Base-by-base conservation (phyloP, 2,888 invertebrate genomes). In the Suillia variegata region DNA sequence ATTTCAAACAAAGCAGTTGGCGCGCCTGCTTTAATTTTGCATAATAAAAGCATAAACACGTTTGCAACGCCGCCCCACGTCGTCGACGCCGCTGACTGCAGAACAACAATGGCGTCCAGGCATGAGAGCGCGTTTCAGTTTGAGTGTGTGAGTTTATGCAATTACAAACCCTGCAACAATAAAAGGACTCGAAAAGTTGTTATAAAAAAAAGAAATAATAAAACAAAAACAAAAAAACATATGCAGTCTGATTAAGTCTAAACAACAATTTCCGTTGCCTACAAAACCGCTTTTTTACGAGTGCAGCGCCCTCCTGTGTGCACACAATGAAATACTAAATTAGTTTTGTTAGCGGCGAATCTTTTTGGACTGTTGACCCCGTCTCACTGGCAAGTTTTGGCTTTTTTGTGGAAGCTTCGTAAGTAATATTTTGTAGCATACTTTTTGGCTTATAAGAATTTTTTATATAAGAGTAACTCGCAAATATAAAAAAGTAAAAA, bases 11-110 rank as follows among this genome's bases (percentile, higher is more conserved):
- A 13, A 31, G 15, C 31, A 53, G 4, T 22, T 22, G 54, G 15
- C 18, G 26, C 26, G 47, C 26, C 17, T 54, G 13, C 33, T 20
- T 20, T 12, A 17, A 1, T 18, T 55, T 56, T 60, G 60, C 63
- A 61, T 63, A 61, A 61, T 61, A 58, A 63, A 61, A 54, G 54
- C 56, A 61, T 61, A 61, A 63, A 56, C 63, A 61, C 58, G 54
- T 61, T 58, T 10, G 52, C 58, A 54, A 47, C 47, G 47, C 22
- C 26, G 26, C 13, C 24, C n/a, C 21, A 5, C 17, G 17, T 13
- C 13, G 42, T 22, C 13, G n/a, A n/a, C n/a, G n/a, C n/a, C n/a
- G n/a, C n/a, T n/a, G n/a, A n/a, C n/a, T n/a, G n/a, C n/a, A n/a
- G n/a, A n/a, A n/a, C 20, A 31, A 18, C 1, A 22, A 22, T 13